Percentiles rank a stretch among this genome's conserved stretches.
Evolutionary conservation across 2,113 vertebrate species (phyloP).

Genomic region (Mesembrinibis cayennensis): DNA sequence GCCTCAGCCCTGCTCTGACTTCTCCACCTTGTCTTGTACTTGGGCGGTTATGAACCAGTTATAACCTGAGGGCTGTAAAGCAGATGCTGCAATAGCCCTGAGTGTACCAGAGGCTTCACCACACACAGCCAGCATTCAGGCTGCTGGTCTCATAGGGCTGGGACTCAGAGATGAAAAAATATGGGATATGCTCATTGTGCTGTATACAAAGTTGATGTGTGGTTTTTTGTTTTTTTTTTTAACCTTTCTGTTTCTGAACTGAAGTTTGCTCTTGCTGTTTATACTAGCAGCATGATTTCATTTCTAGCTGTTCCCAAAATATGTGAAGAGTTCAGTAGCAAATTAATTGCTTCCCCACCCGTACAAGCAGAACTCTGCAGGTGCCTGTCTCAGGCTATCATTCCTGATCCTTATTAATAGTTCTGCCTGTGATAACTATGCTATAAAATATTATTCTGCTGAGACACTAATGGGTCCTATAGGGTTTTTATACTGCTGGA

Average conservation of each 20-base stretch:
- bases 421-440: neutral
- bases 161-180: neutral
- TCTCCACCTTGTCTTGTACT: neutral
- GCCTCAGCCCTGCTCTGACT: neutral
- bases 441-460: neutral
- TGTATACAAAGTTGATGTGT: neutral
- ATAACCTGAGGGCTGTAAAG: neutral
- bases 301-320: neutral
- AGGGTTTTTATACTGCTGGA: neutral
- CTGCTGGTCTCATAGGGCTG: neutral
- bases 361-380: neutral
- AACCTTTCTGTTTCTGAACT: neutral
- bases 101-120: neutral
- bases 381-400: neutral
- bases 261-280: neutral
- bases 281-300: neutral
- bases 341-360: neutral
- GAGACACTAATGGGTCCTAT: neutral
- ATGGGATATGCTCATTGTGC: neutral
- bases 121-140: rapidly evolving
- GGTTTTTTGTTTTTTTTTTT: neutral
- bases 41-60: neutral
- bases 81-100: neutral
- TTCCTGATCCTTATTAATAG: neutral
- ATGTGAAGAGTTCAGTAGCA: neutral